Evolutionary conservation across 2,797 vertebrate species (phyloP).

Genomic region (Danio tinwini): DNA sequence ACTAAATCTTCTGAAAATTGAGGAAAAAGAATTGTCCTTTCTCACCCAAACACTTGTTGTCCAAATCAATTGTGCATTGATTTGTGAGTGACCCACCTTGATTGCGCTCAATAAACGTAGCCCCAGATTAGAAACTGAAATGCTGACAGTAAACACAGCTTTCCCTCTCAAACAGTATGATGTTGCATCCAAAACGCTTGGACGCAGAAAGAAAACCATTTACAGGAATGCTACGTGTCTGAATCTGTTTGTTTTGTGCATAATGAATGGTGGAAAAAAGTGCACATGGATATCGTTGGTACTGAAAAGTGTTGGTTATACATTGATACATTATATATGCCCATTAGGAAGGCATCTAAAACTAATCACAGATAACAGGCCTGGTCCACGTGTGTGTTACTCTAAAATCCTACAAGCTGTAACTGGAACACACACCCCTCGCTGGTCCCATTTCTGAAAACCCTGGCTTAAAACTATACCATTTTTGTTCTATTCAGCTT

Average conservation of each 20-base stretch:
- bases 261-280: slow-evolving; percentile 13
- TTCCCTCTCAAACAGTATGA: not conserved
- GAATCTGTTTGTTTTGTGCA: slow-evolving; percentile 2
- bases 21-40: slow-evolving; percentile 68
- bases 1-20: slow-evolving; percentile 53
- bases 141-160: not conserved
- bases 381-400: slow-evolving; percentile 46
- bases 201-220: slow-evolving; percentile 15
- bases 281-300: slow-evolving; percentile 36
- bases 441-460: slow-evolving; percentile 27
- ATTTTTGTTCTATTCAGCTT: slow-evolving; percentile 71
- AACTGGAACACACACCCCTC: slow-evolving; percentile 41
- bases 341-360: slow-evolving; percentile 59
- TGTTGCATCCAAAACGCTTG: not conserved
- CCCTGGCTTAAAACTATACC: slow-evolving; percentile 64
- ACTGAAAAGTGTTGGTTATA: slow-evolving; percentile 70
- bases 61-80: slow-evolving; percentile 54
- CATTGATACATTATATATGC: slow-evolving; percentile 67
- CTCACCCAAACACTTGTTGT: slow-evolving; percentile 50
- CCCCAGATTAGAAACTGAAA: slow-evolving; percentile 38
- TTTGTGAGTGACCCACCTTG: slow-evolving; percentile 46
- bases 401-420: slow-evolving; percentile 56
- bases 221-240: slow-evolving; percentile 30
- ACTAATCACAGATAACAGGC: slow-evolving; percentile 55
- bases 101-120: slow-evolving; percentile 47